phyloP scores from a whole-genome alignment of 1,140 invertebrate genomes.

The Coptotermes formosanus region DNA sequence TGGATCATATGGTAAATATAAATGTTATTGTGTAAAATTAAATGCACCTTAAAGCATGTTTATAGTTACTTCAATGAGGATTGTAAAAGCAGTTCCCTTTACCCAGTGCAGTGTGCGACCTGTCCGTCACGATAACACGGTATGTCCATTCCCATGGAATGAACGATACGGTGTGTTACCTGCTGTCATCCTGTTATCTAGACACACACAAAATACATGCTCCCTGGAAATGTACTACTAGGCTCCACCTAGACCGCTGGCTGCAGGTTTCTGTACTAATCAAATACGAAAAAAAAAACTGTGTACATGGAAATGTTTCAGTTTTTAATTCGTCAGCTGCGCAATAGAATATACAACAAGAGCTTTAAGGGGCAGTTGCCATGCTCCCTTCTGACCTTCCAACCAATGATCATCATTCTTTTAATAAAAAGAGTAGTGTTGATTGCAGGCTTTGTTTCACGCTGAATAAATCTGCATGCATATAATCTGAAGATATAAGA shows the following conservation, averaged over 20 bases:
- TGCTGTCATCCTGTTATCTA: slow-evolving; percentile 18
- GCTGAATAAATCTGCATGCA: no score
- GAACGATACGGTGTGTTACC: slow-evolving; percentile 9
- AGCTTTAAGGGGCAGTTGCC: not conserved
- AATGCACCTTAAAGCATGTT: no score
- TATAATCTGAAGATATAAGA: no score
- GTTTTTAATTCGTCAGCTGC: not conserved
- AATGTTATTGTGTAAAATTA: no score
- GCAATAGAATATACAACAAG: not conserved
- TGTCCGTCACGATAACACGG: not conserved
- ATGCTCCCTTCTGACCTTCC: not conserved
- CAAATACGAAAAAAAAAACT: not conserved
- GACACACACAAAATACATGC: slow-evolving; percentile 1
- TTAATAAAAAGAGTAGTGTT: no score
- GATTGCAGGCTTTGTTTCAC: no score
- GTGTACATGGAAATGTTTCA: not conserved
- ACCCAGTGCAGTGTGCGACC: not conserved
- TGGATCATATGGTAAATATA: no score
- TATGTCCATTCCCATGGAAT: slow-evolving; percentile 18
- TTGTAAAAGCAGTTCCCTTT: not conserved
- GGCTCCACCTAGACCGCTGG: not conserved
- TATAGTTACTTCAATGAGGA: no score
- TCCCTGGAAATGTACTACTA: slow-evolving; percentile 2
- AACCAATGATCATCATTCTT: not conserved
- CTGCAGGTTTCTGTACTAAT: no score